phyloP scores from a whole-genome alignment of 2,888 invertebrate genomes.

The Limnephilus lunatus region DNA sequence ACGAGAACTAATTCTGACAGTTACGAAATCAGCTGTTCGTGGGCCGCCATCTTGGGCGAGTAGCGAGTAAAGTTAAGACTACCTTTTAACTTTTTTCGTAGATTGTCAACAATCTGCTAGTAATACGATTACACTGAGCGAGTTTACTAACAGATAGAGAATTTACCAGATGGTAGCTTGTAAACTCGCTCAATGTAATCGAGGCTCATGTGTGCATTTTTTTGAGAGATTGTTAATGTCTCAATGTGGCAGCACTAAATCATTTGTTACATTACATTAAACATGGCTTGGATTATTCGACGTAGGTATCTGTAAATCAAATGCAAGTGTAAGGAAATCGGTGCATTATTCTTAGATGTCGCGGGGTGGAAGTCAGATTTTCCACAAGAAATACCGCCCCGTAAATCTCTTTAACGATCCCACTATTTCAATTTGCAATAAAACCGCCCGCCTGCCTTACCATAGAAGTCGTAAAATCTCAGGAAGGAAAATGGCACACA shows the following conservation, averaged over 20 bases:
- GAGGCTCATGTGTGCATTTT: too few species aligned
- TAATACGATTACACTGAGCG: too few species aligned
- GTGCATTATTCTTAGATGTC: not conserved
- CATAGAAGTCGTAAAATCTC: not conserved
- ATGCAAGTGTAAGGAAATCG: not conserved
- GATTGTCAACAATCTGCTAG: too few species aligned
- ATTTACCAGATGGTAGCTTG: too few species aligned
- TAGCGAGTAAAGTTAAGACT: too few species aligned
- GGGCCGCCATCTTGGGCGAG: too few species aligned
- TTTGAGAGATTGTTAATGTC: not conserved
- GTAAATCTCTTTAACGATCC: not conserved
- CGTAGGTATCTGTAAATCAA: not conserved
- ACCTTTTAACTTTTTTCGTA: too few species aligned
- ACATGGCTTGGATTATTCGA: not conserved
- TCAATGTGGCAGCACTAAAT: not conserved
- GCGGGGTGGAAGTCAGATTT: not conserved
- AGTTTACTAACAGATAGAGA: too few species aligned
- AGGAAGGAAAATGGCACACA: not conserved
- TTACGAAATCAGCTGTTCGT: too few species aligned
- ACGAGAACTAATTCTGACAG: too few species aligned
- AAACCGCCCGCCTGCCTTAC: not conserved
- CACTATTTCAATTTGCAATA: slow-evolving; percentile 2
- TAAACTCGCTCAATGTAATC: too few species aligned
- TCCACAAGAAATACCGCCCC: not conserved
- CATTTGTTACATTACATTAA: not conserved